Base-by-base conservation (phyloP, 2,888 invertebrate species). In the Schizotus pectinicornis region DNA sequence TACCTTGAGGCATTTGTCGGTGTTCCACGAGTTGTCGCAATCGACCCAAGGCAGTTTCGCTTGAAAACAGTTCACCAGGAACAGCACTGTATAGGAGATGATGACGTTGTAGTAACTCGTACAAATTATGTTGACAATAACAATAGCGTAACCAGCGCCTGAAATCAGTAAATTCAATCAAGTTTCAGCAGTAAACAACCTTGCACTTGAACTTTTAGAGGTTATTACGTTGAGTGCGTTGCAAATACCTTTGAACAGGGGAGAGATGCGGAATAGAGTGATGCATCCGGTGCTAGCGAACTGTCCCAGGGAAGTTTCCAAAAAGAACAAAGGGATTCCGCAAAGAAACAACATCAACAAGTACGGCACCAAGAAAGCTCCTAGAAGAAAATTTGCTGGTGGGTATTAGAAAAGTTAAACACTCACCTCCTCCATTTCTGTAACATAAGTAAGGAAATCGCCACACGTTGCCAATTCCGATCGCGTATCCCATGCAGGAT, bases 331-430 rank as follows among this genome's bases (percentile, higher is more conserved):
- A 0, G 95, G 95, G 56, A 94, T 89, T 2, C 94, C 95, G 70
- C 92, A 94, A 49, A 92, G 79, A 36, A 92, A 77, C 43, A 94
- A 80, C 78, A 94, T 93, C 59, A 94, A 75, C 41, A 92, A 81
- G 77, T 95, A 95, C 2, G 95, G 94, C 31, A 95, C 86, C 38
- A 95, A 82, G 77, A 95, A 95, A 3, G 94, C 95, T 58, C 93
- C 91, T 93, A 52, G 46, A 73, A 71, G 42, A 31, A 61, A 42
- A 38, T 14, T 22, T 39, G 47, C 22, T 34, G 1, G 11, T 7
- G 6, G 6, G 32, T 38, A 45, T 46, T 39, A 14, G 39, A 43
- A 43, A 14, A 36, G 5, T 35, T 56, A 31, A 48, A 12, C 5
- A 78, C 81, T 80, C 74, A 90, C 92, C 93, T 77, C 93, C 93